Percentiles rank a stretch among this genome's conserved stretches.
phyloP scores from a whole-genome alignment of 2,797 vertebrate genomes.

The Coranthus polyacanthus region DNA sequence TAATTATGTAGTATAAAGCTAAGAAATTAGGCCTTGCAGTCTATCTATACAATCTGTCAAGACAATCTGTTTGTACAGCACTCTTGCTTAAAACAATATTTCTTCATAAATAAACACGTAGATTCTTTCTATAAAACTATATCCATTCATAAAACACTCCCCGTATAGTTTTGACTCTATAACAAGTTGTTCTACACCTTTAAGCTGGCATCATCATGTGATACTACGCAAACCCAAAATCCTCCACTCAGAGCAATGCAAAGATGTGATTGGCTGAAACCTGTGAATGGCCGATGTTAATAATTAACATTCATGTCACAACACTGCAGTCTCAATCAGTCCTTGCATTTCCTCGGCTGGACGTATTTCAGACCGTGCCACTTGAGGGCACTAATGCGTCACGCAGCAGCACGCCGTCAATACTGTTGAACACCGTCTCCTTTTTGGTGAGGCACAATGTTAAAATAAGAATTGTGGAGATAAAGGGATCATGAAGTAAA shows the following conservation, averaged over 20 bases:
- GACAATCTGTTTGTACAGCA: slow-evolving; percentile 1
- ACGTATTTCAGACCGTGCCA: slow-evolving; percentile 42
- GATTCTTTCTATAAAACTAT: slow-evolving; percentile 52
- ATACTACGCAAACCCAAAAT: slow-evolving; percentile 39
- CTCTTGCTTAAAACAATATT: slow-evolving; percentile 36
- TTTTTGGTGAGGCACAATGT: slow-evolving; percentile 73
- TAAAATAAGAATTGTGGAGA: slow-evolving; percentile 32
- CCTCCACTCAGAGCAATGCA: slow-evolving; percentile 43
- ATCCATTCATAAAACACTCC: slow-evolving; percentile 59
- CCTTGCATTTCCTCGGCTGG: slow-evolving; percentile 25
- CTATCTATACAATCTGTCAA: slow-evolving; percentile 22
- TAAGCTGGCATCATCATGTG: slow-evolving; percentile 51
- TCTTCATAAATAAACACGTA: slow-evolving; percentile 44
- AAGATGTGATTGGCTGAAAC: slow-evolving; percentile 71
- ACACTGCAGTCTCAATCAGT: slow-evolving; percentile 75
- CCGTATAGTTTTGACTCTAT: slow-evolving; percentile 22
- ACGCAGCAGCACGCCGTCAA: slow-evolving; percentile 19
- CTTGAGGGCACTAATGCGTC: slow-evolving; percentile 59
- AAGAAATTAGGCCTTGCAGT: slow-evolving; percentile 45
- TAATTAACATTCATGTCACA: slow-evolving; percentile 79
- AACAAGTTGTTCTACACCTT: slow-evolving; percentile 51
- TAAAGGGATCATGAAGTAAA: slow-evolving; percentile 2
- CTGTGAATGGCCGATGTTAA: slow-evolving; percentile 69
- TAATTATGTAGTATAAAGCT: slow-evolving; percentile 57
- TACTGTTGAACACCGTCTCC: slow-evolving; percentile 9